Evolutionary conservation across 2,797 vertebrate genomes (phyloP).

Genomic region (Poecilia wingei): DNA sequence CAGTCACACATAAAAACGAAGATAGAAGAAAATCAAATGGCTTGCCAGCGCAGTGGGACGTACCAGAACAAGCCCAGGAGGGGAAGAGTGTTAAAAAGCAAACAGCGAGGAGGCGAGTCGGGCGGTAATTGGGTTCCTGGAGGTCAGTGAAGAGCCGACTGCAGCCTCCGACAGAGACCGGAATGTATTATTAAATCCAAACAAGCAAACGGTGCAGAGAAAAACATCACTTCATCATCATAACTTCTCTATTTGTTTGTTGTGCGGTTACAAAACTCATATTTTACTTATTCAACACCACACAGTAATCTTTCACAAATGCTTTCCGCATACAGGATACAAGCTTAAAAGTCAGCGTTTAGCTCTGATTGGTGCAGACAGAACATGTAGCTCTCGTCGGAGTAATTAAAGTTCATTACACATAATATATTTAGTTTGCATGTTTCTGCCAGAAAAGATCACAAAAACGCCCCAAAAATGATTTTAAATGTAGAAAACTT

Average conservation of each 20-base stretch:
- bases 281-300: not conserved
- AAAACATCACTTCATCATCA: not conserved
- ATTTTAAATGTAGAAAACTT: not conserved
- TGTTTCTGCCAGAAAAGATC: not conserved
- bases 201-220: not conserved
- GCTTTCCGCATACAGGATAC: not conserved
- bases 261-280: conserved; percentile 14
- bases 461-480: not conserved
- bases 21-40: not conserved
- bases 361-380: not conserved
- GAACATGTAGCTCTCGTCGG: not conserved
- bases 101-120: not conserved
- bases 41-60: not conserved
- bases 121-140: not conserved
- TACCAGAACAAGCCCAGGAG: not conserved
- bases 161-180: not conserved
- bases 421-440: not conserved
- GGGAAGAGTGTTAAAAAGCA: not conserved
- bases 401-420: not conserved
- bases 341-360: not conserved
- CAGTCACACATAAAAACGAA: not conserved
- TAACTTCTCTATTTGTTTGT: not conserved
- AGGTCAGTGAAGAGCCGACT: not conserved
- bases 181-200: not conserved
- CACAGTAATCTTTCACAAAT: not conserved